These are phyloP conservation scores for Florisuga fusca DNA, from an alignment of 2,797 vertebrate genomes.

Conservation along the genomic window DNA sequence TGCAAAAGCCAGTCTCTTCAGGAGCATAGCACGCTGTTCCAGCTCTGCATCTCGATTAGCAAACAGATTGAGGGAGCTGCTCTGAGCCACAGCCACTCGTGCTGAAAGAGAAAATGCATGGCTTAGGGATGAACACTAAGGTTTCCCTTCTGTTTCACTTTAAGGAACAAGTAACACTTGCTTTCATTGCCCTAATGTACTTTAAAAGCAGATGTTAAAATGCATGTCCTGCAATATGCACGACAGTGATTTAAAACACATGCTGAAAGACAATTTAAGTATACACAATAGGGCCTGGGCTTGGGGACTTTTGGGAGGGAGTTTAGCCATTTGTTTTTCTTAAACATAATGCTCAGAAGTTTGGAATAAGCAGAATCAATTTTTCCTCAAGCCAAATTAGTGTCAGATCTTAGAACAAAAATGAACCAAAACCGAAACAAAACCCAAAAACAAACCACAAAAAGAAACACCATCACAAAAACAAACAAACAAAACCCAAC, in stretches of 20 bases:
- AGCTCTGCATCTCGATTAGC: slow-evolving; percentile 95
- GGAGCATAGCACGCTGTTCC: slow-evolving; percentile 97
- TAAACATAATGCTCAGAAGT: not conserved
- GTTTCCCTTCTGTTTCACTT: not conserved
- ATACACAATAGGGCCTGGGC: not conserved
- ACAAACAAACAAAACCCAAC: not conserved
- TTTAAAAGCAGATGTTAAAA: not conserved
- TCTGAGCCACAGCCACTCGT: slow-evolving; percentile 96
- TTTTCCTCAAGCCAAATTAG: not conserved
- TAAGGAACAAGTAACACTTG: not conserved
- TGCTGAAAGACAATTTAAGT: not conserved
- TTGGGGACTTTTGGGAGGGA: not conserved
- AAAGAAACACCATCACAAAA: too few relatives aligned
- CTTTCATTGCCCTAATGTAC: not conserved
- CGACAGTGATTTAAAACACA: not conserved
- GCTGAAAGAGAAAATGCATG: slow-evolving; percentile 76
- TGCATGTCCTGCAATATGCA: not conserved
- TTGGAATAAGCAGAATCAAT: not conserved
- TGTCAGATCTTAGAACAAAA: not conserved
- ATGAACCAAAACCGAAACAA: too few relatives aligned
- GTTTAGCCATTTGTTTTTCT: not conserved
- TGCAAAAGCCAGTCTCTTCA: slow-evolving; percentile 96
- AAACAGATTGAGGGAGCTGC: slow-evolving; percentile 97
- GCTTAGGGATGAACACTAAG: accelerated
- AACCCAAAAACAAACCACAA: too few relatives aligned